These are phyloP conservation scores for Cuculus canorus DNA, from an alignment of 2,797 vertebrate species.

Conservation along the genomic window DNA sequence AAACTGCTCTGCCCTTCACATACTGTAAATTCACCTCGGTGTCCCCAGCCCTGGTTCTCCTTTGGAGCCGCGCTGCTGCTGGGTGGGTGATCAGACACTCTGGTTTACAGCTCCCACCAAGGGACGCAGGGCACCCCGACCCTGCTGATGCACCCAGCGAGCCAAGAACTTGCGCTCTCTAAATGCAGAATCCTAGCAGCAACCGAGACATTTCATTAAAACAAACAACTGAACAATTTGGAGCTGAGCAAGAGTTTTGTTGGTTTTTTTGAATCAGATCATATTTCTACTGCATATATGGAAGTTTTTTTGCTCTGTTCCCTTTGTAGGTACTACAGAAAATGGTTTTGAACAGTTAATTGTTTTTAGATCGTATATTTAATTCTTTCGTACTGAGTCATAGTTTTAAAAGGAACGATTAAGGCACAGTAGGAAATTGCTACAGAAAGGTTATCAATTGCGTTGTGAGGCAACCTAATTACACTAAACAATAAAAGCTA, in stretches of 20 bases:
- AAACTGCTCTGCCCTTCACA: background rate
- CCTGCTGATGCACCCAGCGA: background rate
- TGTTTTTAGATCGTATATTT: background rate
- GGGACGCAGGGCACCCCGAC: background rate
- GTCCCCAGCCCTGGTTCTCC: background rate
- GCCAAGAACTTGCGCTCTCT: background rate
- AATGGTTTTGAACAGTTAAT: background rate
- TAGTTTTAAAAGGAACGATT: background rate
- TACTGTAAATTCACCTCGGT: rapidly evolving
- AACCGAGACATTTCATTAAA: background rate
- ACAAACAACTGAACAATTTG: background rate
- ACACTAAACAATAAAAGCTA: background rate
- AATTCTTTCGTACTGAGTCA: background rate
- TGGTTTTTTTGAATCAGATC: background rate
- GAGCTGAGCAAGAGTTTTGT: background rate
- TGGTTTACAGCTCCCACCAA: background rate
- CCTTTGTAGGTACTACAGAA: background rate
- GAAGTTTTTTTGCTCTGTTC: background rate
- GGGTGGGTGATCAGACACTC: background rate
- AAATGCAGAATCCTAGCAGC: rapidly evolving
- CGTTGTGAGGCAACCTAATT: background rate
- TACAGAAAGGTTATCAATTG: background rate
- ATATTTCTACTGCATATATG: background rate
- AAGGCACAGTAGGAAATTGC: background rate
- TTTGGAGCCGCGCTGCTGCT: background rate